phyloP scores from a whole-genome alignment of 2,113 vertebrate species.

The Pseudonaja textilis region DNA sequence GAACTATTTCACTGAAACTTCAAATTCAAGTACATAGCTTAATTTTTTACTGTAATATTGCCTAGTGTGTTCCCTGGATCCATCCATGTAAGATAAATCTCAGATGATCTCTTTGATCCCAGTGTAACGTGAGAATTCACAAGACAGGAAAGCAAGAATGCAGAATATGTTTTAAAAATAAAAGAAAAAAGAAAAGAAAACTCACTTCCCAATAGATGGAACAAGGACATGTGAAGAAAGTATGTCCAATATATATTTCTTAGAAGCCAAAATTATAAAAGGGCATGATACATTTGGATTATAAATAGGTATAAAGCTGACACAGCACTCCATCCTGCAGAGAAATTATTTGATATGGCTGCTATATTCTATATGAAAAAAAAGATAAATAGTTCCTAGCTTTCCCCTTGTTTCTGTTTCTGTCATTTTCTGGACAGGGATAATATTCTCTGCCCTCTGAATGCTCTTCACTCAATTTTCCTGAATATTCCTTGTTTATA shows the following conservation, averaged over 20 bases:
- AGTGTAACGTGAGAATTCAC: neutral
- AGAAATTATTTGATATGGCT: neutral
- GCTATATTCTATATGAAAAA: neutral
- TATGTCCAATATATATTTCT: neutral
- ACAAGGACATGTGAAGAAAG: neutral
- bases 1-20: neutral
- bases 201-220: neutral
- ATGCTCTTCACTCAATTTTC: neutral
- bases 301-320: neutral
- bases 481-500: neutral
- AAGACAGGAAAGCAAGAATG: neutral
- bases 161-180: neutral
- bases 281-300: neutral
- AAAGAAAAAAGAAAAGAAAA: neutral
- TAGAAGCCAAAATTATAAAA: neutral
- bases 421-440: neutral
- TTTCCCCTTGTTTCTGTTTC: neutral
- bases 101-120: neutral
- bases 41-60: neutral
- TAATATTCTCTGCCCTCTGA: neutral
- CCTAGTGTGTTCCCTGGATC: neutral
- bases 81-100: neutral
- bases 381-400: neutral
- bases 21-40: neutral
- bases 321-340: neutral